Base-by-base conservation (phyloP, 1,140 invertebrate species). In the Hycleus cichorii region DNA sequence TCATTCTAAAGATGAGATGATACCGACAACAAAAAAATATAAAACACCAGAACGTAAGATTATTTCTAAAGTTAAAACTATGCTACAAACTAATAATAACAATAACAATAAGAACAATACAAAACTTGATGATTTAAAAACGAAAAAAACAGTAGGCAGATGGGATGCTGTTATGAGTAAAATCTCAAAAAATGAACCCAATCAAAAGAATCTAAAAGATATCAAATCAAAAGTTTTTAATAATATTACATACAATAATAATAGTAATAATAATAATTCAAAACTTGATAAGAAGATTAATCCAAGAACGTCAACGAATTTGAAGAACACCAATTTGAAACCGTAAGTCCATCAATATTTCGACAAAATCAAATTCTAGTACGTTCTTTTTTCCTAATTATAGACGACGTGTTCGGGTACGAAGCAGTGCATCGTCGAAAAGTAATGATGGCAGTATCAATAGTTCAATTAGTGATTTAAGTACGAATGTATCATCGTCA, bases 131-230 rank as follows among this genome's bases (percentile, higher is more conserved):
- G 65, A 66, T 12, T 69, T 63, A 46, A 68, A 67, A 59, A 43
- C 57, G 51, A 64, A 73, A 57, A 72, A 72, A 59, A 57, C 66
- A 32, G 60, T 60, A 4, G 85, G 84, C 0, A 80, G 86, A 51
- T 88, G 88, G 81, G 88, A 91, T 67, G 88, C 83, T 44, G 85
- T 91, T 40, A 86, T 89, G 81, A 88, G 85, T 73, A 90, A 90
- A 74, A 88, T 88, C 49, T 83, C 85, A 24, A 86, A 85, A 64
- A 83, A 82, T 39, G 83, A 87, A 63, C 81, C 84, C 58, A 77
- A 75, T n/a, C 87, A 85, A 63, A 80, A 74, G 0, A 70, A 80
- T 7, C 83, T 85, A 47, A 90, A 88, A 71, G 88, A 92, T 69
- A 84, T 92, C 25, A 91, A 91, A 69, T 88, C 88, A 3, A 86